Base-by-base conservation (phyloP, 2,797 vertebrate genomes). In the Phoebastria nigripes region DNA sequence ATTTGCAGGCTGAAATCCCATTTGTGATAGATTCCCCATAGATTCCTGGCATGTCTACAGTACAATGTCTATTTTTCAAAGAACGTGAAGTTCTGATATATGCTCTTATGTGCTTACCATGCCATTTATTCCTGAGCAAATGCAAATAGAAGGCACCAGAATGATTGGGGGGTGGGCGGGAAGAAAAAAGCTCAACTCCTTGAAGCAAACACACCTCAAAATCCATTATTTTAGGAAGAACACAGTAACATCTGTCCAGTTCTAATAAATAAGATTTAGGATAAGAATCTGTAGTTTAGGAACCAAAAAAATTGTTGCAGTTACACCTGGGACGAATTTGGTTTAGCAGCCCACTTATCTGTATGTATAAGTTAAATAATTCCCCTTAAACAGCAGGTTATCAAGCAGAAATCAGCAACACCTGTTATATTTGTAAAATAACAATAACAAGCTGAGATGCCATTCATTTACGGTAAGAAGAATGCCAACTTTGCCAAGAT, bases 341-440 rank as follows among this genome's bases (percentile, higher is more conserved):
- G 65, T 80, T 93, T 87, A 94, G 90, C 82, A 88, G 92, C 65
- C 69, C 82, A 91, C 93, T 96, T 96, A 93, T 78, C 84, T 95
- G 42, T 92, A 59, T 0, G 4, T 82, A 15, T 71, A 95, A 80
- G 76, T 94, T 76, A 95, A 96, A 92, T 92, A 94, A 93, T 91
- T 81, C 72, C 84, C 92, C 59, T 96, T 95, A 92, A 94, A 92
- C 84, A 96, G 89, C 76, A 91, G 77, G 73, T 94, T 96, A 91
- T 91, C 87, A 16, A 84, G 89, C 49, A 96, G 94, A 94, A 94
- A 97, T 96, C 95, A 96, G 87, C 93, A 96, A 91, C 94, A 95
- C 94, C 94, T 94, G 92, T 83, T 96, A 25, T 70, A 71, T 91
- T 96, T 93, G 92, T 93, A 91, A 82, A 88, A 82, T 72, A 95